phyloP scores from a whole-genome alignment of 2,888 invertebrate genomes.

The Erebia epiphron region DNA sequence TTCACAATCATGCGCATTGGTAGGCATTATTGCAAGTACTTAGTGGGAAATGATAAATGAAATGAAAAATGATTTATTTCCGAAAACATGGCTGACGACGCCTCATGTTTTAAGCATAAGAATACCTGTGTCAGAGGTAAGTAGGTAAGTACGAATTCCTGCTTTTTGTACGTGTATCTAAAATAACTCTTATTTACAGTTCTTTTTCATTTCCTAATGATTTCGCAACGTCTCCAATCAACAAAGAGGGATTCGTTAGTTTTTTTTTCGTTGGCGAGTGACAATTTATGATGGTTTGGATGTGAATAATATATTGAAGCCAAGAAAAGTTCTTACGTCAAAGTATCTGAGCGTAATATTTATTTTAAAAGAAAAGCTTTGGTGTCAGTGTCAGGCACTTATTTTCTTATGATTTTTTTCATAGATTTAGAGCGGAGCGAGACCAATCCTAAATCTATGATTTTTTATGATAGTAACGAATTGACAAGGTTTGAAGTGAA shows the following conservation, averaged over 20 bases:
- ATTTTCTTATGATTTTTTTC: neutral
- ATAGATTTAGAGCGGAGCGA: too few relatives aligned
- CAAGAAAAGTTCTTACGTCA: neutral
- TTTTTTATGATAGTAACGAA: neutral
- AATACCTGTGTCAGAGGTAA: too few relatives aligned
- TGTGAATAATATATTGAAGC: neutral
- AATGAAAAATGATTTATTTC: too few relatives aligned
- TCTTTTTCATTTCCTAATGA: neutral
- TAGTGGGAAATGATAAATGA: neutral
- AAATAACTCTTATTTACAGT: neutral
- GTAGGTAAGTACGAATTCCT: neutral
- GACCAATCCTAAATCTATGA: too few relatives aligned
- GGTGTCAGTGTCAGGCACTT: neutral
- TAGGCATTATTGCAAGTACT: neutral
- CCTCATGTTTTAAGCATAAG: too few relatives aligned
- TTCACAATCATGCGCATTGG: neutral
- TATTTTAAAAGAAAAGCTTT: neutral
- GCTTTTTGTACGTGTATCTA: neutral
- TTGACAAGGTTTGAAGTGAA: too few relatives aligned
- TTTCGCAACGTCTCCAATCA: neutral
- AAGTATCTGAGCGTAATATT: conserved; percentile 1
- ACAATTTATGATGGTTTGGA: neutral
- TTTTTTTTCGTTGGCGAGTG: neutral
- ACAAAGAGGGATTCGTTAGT: neutral
- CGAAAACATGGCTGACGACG: too few relatives aligned